phyloP scores from a whole-genome alignment of 2,113 vertebrate genomes.

The Meriones unguiculatus region DNA sequence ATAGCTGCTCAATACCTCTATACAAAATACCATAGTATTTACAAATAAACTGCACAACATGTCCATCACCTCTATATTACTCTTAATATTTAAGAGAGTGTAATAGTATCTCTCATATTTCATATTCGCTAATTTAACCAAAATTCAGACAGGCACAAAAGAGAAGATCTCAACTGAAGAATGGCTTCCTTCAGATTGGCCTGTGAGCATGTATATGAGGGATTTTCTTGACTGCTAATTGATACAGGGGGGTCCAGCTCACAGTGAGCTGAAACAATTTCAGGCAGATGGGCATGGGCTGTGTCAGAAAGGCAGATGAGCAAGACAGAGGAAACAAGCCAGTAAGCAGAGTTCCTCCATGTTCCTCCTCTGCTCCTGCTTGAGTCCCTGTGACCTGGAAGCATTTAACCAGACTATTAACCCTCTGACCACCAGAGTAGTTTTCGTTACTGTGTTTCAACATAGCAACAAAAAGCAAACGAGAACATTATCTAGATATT shows the following conservation, averaged over 20 bases:
- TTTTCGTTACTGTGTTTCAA: neutral
- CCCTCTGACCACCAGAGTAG: neutral
- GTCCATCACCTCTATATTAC: neutral
- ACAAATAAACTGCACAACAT: neutral
- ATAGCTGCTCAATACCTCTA: neutral
- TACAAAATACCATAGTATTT: neutral
- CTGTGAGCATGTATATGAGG: neutral
- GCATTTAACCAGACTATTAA: neutral
- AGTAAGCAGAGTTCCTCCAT: neutral
- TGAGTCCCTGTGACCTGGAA: neutral
- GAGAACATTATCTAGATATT: neutral
- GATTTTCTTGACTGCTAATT: neutral
- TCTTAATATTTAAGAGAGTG: neutral
- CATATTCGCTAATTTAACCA: neutral
- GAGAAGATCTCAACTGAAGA: neutral
- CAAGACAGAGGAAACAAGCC: neutral
- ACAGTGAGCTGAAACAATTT: neutral
- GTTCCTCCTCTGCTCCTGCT: neutral
- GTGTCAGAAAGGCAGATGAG: neutral
- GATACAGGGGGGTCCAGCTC: neutral
- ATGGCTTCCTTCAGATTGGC: neutral
- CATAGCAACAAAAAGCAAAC: neutral
- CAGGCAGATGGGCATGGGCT: neutral
- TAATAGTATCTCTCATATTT: neutral
- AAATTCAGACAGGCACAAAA: neutral